A percentile compares a stretch with the other conserved stretches of the same genome.
Evolutionary conservation across 1,140 invertebrate genomes (phyloP).

Genomic region (Drosophila pruinosa): DNA sequence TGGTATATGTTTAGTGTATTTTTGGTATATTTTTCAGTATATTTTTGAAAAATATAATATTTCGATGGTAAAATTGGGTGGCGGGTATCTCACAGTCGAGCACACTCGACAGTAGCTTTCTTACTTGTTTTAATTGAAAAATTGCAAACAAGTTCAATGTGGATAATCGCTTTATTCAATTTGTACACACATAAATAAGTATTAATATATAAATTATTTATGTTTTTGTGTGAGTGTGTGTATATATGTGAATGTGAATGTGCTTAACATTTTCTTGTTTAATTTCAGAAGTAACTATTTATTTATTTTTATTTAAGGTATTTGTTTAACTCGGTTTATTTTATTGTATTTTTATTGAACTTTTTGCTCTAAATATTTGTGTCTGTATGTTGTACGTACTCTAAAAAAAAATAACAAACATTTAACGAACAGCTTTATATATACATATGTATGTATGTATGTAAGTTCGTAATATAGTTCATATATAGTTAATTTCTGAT

Average conservation of each 20-base stretch:
- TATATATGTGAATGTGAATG: conserved; percentile 7
- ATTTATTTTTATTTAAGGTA: conserved; percentile 16
- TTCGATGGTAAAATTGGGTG: too few species aligned
- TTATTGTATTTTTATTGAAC: not conserved
- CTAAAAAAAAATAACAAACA: conserved; percentile 5
- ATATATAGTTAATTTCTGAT: conserved; percentile 11
- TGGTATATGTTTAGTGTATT: too few species aligned
- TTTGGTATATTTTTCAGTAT: too few species aligned
- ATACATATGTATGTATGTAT: conserved; percentile 4
- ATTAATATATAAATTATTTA: conserved; percentile 21
- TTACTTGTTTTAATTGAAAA: not conserved
- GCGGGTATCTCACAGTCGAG: too few species aligned
- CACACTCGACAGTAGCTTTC: too few species aligned
- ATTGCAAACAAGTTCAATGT: not conserved
- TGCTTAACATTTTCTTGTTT: conserved; percentile 20
- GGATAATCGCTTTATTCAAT: conserved; percentile 40
- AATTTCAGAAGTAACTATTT: conserved; percentile 24
- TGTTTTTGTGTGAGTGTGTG: not conserved
- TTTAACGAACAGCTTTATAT: conserved; percentile 10
- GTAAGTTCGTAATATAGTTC: not conserved
- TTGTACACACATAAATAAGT: conserved; percentile 41
- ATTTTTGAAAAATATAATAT: too few species aligned
- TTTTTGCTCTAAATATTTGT: not conserved
- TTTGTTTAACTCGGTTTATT: conserved; percentile 28
- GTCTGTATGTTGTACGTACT: not conserved